A percentile compares a stretch with the other conserved stretches of the same genome.
Evolutionary conservation across 1,140 invertebrate species (phyloP).

Genomic region (Drosophila nigromelanica): DNA sequence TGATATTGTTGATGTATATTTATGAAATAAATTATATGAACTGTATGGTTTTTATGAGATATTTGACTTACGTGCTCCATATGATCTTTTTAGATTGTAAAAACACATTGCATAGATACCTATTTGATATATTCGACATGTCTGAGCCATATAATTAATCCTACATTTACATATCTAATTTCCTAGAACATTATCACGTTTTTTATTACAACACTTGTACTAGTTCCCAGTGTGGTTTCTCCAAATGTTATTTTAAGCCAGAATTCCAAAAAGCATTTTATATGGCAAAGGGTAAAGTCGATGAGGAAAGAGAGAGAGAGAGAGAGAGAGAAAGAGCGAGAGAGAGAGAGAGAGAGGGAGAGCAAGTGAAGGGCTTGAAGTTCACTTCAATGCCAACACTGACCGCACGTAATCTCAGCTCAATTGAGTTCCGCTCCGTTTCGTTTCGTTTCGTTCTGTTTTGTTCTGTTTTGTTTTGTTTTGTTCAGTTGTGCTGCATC

Average conservation of each 20-base stretch:
- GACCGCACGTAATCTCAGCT: conserved; percentile 7
- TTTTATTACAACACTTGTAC: background rate
- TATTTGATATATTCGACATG: too few relatives aligned
- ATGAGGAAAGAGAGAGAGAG: background rate
- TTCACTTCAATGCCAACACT: conserved; percentile 28
- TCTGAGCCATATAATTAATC: too few relatives aligned
- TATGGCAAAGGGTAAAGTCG: background rate
- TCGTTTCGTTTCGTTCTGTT: background rate
- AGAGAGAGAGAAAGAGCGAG: background rate
- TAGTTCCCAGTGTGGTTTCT: background rate
- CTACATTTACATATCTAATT: too few relatives aligned
- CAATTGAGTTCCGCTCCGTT: background rate
- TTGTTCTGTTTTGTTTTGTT: background rate
- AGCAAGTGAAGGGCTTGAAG: background rate
- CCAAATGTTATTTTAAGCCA: conserved; percentile 5
- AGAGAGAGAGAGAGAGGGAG: too few relatives aligned
- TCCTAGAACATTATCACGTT: too few relatives aligned
- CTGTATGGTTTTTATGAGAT: background rate
- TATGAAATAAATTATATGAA: background rate
- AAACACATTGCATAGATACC: too few relatives aligned
- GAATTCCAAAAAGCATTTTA: conserved; percentile 9
- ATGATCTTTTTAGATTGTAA: too few relatives aligned
- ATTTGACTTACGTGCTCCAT: too few relatives aligned
- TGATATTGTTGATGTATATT: background rate
- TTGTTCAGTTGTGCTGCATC: conserved; percentile 9